phyloP scores from a whole-genome alignment of 2,888 invertebrate species.

The Aphelenchoides bicaudatus region DNA sequence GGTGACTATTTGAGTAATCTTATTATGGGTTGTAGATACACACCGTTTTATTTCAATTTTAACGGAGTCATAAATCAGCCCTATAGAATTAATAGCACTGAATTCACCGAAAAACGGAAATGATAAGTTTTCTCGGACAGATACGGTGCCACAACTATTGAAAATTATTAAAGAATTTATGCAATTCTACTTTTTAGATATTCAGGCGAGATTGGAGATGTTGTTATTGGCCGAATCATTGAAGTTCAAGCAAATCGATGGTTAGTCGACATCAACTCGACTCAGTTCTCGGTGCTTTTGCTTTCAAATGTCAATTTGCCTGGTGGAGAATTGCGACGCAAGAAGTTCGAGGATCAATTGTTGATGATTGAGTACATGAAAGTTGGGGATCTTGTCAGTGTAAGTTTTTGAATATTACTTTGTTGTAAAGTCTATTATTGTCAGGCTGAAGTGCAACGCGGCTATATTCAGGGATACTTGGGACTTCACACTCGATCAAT shows the following conservation, averaged over 20 bases:
- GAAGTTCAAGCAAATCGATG: conserved; percentile 74
- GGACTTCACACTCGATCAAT: conserved; percentile 90
- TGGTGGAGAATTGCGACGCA: conserved; percentile 74
- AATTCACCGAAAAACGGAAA: not conserved
- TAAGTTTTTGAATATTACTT: conserved; percentile 36
- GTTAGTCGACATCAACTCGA: conserved; percentile 73
- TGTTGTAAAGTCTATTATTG: conserved; percentile 12
- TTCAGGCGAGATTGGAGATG: conserved; percentile 83
- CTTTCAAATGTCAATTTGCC: conserved; percentile 92
- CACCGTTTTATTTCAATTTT: too few species aligned
- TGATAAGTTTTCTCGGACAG: not conserved
- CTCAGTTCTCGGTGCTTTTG: conserved; percentile 77
- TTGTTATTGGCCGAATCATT: conserved; percentile 86
- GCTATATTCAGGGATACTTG: conserved; percentile 83
- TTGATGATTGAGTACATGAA: conserved; percentile 90
- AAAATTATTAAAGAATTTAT: conserved; percentile 11
- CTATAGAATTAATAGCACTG: not conserved
- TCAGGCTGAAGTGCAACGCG: conserved; percentile 78
- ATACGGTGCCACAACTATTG: conserved; percentile 1
- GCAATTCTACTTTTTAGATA: conserved; percentile 60
- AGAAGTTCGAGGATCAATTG: conserved; percentile 89
- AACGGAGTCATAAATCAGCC: too few species aligned
- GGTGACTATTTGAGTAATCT: conserved; percentile 71
- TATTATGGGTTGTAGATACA: too few species aligned
- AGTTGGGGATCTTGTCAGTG: conserved; percentile 93